Percentiles rank a stretch among this genome's conserved stretches.
Conservation (phyloP, 2,797 vertebrate species). For the Fringilla coelebs region DNA sequence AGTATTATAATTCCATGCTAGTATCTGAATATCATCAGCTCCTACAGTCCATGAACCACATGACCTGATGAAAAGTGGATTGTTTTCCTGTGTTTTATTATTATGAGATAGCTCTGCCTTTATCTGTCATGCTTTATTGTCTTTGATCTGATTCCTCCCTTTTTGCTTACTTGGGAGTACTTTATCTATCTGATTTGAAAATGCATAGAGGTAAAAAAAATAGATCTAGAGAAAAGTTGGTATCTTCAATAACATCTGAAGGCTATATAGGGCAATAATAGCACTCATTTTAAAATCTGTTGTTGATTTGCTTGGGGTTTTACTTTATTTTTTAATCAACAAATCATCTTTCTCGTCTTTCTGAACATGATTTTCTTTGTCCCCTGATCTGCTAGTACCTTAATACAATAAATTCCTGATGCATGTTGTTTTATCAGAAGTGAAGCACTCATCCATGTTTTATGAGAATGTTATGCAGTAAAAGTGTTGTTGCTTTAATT, state of each 20-base stretch:
- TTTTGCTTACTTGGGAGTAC: not conserved
- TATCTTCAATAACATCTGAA: not conserved
- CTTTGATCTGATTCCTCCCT: constrained; percentile 6
- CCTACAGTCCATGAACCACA: not conserved
- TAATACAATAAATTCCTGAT: not conserved
- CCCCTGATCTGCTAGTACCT: not conserved
- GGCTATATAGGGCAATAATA: not conserved
- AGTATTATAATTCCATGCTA: not conserved
- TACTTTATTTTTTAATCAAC: not conserved
- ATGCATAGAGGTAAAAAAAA: not conserved
- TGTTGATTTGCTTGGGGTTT: not conserved
- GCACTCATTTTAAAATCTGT: not conserved
- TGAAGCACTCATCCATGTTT: constrained; percentile 2
- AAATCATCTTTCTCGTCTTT: not conserved
- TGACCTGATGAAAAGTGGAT: not conserved
- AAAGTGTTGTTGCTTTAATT: constrained; percentile 18
- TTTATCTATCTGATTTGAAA: not conserved
- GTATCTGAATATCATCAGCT: not conserved
- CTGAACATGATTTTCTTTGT: not conserved
- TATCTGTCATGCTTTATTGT: constrained; percentile 9
- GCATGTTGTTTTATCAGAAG: not conserved
- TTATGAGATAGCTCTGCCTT: not conserved
- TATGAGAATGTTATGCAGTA: not conserved
- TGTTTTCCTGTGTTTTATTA: constrained; percentile 8
- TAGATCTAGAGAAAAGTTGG: not conserved